phyloP scores from a whole-genome alignment of 2,113 vertebrate genomes.

The Lamprotornis superbus region DNA sequence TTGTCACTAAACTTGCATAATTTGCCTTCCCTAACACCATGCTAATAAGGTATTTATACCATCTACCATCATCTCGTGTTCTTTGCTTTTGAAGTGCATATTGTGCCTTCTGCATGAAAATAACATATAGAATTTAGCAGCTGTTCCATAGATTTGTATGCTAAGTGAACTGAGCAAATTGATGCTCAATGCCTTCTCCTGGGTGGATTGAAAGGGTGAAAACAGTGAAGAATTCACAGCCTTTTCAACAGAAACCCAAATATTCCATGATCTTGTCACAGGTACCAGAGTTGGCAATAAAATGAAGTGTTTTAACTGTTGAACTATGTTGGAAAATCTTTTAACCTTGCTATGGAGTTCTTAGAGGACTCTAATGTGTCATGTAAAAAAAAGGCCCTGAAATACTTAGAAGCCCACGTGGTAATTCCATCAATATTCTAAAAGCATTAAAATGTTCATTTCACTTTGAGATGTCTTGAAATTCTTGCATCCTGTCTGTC shows the following conservation, averaged over 20 bases:
- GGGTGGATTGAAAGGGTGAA: not conserved
- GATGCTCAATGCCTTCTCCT: not conserved
- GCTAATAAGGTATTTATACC: not conserved
- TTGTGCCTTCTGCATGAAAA: not conserved
- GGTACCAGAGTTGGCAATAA: not conserved
- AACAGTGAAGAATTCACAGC: not conserved
- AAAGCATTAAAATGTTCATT: accelerated
- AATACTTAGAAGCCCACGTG: not conserved
- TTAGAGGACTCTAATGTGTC: not conserved
- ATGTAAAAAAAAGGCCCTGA: not conserved
- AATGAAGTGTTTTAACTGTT: not conserved
- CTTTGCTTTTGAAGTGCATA: not conserved
- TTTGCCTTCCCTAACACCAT: not conserved
- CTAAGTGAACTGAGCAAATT: not conserved
- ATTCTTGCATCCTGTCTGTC: not conserved
- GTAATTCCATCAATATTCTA: not conserved
- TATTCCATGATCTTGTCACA: not conserved
- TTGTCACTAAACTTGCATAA: not conserved
- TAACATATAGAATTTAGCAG: not conserved
- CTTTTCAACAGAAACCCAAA: not conserved
- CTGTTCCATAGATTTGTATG: not conserved
- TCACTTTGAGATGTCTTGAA: not conserved
- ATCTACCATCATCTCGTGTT: not conserved
- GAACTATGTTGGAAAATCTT: not conserved
- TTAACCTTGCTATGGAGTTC: not conserved